Evolutionary conservation across 2,113 vertebrate species (phyloP), one percentile per base, ranked within the genome.

Genomic region (Percopsis transmontana): DNA sequence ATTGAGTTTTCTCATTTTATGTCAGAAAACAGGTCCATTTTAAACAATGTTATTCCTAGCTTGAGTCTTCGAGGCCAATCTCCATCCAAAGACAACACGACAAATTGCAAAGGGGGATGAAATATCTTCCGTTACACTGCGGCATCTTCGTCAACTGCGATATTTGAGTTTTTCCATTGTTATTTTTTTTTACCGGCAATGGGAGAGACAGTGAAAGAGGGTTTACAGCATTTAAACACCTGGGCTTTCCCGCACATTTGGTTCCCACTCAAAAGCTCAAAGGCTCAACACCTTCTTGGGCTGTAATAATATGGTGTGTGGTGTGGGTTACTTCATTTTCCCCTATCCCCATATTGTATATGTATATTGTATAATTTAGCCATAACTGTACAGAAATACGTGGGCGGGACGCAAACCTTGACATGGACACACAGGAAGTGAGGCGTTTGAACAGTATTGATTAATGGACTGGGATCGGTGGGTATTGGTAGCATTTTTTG

Each of bases 171-270:
- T 62, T 33, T 33, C 27, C 27, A 33, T n/a, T 39, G 55, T 61
- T 76, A 66, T 61, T 77, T 60, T 53, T 80, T 56, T 83, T 80
- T 81, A 82, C 73, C 74, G 84, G 66, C 57, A 48, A 78, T 45
- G 61, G 57, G 50, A 63, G 64, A 51, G 50, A 71, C 66, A 58
- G 62, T 76, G 70, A 58, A 41, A 39, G 41, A 20, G 23, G 42
- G 24, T 66, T 74, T 79, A 70, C 13, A 14, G 70, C 71, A 76
- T 76, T 77, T 63, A 75, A 82, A 82, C 75, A 59, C 68, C 65
- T 21, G 1, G 19, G 57, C 51, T 76, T 47, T n/a, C 41, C 48
- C 53, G 52, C 50, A 54, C 57, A 33, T 33, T 33, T 33, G 27
- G 27, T 33, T 33, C 8, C 5, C 27, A 33, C 27, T 33, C 5